Percentiles rank a stretch among this genome's conserved stretches.
Evolutionary conservation across 2,113 vertebrate species (phyloP).

Genomic region (Tragelaphus buxtoni): DNA sequence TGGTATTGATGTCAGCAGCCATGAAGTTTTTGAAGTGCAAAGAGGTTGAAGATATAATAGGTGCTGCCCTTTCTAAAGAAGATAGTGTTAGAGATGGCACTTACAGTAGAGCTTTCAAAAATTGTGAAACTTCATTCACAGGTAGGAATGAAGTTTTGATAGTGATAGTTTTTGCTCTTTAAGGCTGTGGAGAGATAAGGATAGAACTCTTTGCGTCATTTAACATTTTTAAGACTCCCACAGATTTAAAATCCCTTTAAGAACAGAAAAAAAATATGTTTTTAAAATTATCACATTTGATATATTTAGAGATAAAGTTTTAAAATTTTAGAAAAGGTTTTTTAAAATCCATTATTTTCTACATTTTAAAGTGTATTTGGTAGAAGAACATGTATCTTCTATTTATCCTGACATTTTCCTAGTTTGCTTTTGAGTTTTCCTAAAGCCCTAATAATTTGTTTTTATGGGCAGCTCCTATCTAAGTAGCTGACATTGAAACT

Average conservation of each 20-base stretch:
- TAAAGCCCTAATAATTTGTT: not conserved
- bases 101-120: not conserved
- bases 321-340: not conserved
- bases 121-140: not conserved
- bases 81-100: not conserved
- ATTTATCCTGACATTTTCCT: constrained; percentile 6
- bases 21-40: not conserved
- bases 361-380: not conserved
- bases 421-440: not conserved
- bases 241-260: not conserved
- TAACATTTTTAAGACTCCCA: constrained; percentile 20
- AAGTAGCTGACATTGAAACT: constrained; percentile 13
- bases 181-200: not conserved
- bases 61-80: not conserved
- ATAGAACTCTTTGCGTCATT: not conserved
- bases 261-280: not conserved
- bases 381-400: not conserved
- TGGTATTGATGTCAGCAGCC: not conserved
- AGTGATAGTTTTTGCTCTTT: not conserved
- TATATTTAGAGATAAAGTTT: not conserved
- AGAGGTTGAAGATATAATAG: not conserved
- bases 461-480: not conserved
- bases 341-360: not conserved
- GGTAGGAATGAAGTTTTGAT: not conserved
- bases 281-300: not conserved